Base-by-base conservation (phyloP, 1,140 invertebrate species). In the Platyscapa corneri region DNA sequence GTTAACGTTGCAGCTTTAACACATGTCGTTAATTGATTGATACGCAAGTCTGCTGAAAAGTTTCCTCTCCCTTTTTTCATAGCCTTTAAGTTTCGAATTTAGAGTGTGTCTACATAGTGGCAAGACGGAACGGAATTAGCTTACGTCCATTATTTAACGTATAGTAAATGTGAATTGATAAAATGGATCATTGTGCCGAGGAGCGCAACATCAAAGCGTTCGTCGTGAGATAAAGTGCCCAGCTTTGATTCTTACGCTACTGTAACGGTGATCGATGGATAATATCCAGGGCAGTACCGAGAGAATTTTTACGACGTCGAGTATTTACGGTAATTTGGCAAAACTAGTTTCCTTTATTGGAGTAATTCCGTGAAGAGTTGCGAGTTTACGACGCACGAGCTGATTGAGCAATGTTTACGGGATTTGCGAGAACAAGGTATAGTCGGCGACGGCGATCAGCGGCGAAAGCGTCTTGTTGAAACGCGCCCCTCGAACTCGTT, bases 21-120 rank as follows among this genome's bases (percentile, higher is more conserved):
- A 60, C 56, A 27, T 27, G 56, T 60, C 16, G 2, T 53, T 20
- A 2, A 53, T 2, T 14, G n/a, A 46, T 46, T 46, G 3, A 60
- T 3, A 10, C 56, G 27, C 14, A 60, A 23, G 23, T 60, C 18
- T 53, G 49, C 16, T 18, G 18, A 53, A 53, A 53, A 2, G 8
- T 60, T 60, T 60, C 5, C 1, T 27, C 23, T 60, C 30, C 18
- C 12, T 27, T 46, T 12, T 42, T 74, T 74, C 18, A 42, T 42
- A 27, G 89, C 83, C 85, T 88, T 86, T 86, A 89, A 80, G 90
- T 92, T 92, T 92, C 91, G 91, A 92, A 92, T 93, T 93, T 91
- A 93, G 91, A 93, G 91, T 92, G 92, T 90, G 87, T 90, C 90
- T 92, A 90, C 89, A 88, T 89, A 88, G 89, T 90, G 88, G 89